phyloP scores from a whole-genome alignment of 2,888 invertebrate species.

The Vesta saturnalis region DNA sequence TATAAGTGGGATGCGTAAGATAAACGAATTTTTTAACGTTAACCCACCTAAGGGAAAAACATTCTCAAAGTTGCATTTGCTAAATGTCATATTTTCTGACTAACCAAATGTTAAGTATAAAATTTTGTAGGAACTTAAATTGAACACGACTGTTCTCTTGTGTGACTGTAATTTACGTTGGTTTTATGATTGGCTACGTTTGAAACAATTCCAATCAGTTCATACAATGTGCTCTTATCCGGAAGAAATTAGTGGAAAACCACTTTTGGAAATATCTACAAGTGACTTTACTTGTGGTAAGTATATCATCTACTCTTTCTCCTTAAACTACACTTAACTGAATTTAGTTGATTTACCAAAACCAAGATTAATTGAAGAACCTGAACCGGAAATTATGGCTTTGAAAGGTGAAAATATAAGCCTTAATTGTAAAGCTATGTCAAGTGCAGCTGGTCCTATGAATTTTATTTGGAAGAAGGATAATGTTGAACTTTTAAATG shows the following conservation, averaged over 20 bases:
- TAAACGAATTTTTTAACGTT: too few relatives aligned
- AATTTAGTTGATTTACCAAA: constrained; percentile 87
- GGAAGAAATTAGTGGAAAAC: constrained; percentile 74
- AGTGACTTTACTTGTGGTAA: constrained; percentile 75
- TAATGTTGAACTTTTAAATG: constrained; percentile 69
- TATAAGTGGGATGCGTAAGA: too few relatives aligned
- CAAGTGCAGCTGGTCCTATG: constrained; percentile 78
- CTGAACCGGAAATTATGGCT: constrained; percentile 82
- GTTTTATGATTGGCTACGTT: constrained; percentile 84
- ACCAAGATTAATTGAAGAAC: constrained; percentile 85
- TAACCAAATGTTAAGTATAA: not conserved
- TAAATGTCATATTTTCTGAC: not conserved
- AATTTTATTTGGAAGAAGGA: constrained; percentile 90
- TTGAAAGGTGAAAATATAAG: constrained; percentile 88
- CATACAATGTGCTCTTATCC: constrained; percentile 87
- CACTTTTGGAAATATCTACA: constrained; percentile 73
- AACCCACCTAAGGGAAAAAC: too few relatives aligned
- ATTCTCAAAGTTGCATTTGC: too few relatives aligned
- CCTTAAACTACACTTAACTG: too few relatives aligned
- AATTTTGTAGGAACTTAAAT: constrained; percentile 62
- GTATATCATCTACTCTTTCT: too few relatives aligned
- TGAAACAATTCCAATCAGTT: constrained; percentile 67
- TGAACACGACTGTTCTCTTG: constrained; percentile 80
- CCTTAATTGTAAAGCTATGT: constrained; percentile 83
- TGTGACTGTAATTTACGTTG: constrained; percentile 92